Conservation (phyloP, 2,113 vertebrate genomes). For the Enhydra lutris region DNA sequence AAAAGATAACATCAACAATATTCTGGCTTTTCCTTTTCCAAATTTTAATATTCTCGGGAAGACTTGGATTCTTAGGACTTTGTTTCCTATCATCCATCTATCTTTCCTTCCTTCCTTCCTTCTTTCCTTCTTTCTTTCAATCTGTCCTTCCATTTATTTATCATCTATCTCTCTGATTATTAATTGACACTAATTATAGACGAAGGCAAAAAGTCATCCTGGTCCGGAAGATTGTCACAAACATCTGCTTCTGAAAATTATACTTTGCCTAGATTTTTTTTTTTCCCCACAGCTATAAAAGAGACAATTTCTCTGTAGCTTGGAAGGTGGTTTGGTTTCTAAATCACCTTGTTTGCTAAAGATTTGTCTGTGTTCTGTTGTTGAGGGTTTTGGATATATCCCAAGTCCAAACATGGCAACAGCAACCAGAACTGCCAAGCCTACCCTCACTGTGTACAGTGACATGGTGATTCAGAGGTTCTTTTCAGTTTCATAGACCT, state of each 20-base stretch:
- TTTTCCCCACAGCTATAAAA: not conserved
- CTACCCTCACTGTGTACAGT: not conserved
- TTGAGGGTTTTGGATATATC: not conserved
- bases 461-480: slow-evolving; percentile 76
- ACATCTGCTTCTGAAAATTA: not conserved
- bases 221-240: not conserved
- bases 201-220: not conserved
- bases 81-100: not conserved
- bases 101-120: not conserved
- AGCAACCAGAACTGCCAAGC: not conserved
- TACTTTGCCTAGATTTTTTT: not conserved
- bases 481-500: slow-evolving; percentile 66
- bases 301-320: not conserved
- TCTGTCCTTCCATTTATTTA: not conserved
- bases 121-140: not conserved
- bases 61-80: not conserved
- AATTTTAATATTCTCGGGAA: slow-evolving; percentile 25
- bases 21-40: not conserved
- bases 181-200: not conserved
- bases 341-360: not conserved
- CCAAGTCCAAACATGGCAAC: not conserved
- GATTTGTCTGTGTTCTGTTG: not conserved
- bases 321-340: not conserved
- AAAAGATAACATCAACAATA: not conserved
- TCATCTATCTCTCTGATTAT: not conserved